Percentiles rank a stretch among this genome's conserved stretches.
Conservation (phyloP, 2,797 vertebrate genomes). For the Lutjanus argentimaculatus region DNA sequence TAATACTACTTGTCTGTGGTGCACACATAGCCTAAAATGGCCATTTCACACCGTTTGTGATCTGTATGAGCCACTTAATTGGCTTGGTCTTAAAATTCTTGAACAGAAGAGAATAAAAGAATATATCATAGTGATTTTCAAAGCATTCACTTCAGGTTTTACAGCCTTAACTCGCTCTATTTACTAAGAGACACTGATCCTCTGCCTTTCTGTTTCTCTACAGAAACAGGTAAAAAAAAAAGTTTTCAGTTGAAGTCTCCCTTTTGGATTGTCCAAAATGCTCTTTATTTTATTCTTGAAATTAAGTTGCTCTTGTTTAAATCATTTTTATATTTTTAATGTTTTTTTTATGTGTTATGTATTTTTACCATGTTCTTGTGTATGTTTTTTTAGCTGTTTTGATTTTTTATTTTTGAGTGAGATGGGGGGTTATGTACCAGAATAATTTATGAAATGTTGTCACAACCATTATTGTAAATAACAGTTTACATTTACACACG, state of each 20-base stretch:
- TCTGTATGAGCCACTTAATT: not conserved
- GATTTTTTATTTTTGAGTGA: not conserved
- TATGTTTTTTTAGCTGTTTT: not conserved
- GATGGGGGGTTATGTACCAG: not conserved
- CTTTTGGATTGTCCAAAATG: not conserved
- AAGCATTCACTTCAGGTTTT: not conserved
- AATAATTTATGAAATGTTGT: not conserved
- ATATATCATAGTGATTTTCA: not conserved
- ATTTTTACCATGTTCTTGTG: not conserved
- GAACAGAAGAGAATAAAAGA: not conserved
- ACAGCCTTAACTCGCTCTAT: too few relatives aligned
- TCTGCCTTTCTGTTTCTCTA: not conserved
- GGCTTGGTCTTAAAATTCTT: constrained; percentile 4
- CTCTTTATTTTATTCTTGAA: not conserved
- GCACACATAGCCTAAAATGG: not conserved
- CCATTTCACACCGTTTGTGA: constrained; percentile 31
- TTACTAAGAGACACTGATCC: not conserved
- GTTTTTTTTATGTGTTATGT: too few relatives aligned
- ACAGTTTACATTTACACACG: not conserved
- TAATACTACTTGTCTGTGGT: constrained; percentile 46
- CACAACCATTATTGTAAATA: not conserved
- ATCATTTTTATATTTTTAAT: not conserved
- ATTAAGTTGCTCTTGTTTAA: not conserved
- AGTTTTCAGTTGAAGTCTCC: not conserved
- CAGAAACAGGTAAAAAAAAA: not conserved